These are phyloP conservation scores for Hylaeus anthracinus DNA, from an alignment of 1,140 invertebrate species.

Conservation along the genomic window DNA sequence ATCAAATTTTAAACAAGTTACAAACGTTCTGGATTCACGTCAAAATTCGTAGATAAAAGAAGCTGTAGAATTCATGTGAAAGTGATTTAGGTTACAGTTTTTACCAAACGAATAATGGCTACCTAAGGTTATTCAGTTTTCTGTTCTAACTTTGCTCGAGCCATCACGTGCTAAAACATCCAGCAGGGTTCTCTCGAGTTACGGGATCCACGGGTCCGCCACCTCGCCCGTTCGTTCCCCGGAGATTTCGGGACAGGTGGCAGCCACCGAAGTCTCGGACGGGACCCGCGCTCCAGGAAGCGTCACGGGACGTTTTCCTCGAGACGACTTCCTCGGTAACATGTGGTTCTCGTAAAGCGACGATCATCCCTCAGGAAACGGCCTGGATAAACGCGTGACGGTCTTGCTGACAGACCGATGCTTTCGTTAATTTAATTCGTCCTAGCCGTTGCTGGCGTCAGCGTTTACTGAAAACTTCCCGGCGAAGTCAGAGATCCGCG, in stretches of 20 bases:
- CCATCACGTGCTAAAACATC: too few species aligned
- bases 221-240: slow-evolving; percentile 28
- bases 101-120: too few species aligned
- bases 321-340: slow-evolving; percentile 61
- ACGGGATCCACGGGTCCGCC: slow-evolving; percentile 29
- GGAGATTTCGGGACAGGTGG: slow-evolving; percentile 65
- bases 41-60: too few species aligned
- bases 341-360: slow-evolving; percentile 65
- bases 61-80: too few species aligned
- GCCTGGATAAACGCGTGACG: slow-evolving; percentile 22
- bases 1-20: too few species aligned
- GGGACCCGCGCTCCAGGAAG: slow-evolving; percentile 65
- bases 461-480: slow-evolving; percentile 7
- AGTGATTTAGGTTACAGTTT: too few species aligned
- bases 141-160: too few species aligned
- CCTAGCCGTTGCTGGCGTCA: not conserved
- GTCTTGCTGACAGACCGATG: slow-evolving; percentile 2
- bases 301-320: slow-evolving; percentile 47
- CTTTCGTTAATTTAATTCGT: slow-evolving; percentile 44
- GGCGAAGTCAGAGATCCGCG: not conserved
- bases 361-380: slow-evolving; percentile 57
- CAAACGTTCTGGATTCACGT: too few species aligned
- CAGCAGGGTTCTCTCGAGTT: slow-evolving; percentile 56
- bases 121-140: too few species aligned
- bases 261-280: slow-evolving; percentile 53